A percentile compares a stretch with the other conserved stretches of the same genome.
phyloP scores from a whole-genome alignment of 2,797 vertebrate species.

The Balearica regulorum region DNA sequence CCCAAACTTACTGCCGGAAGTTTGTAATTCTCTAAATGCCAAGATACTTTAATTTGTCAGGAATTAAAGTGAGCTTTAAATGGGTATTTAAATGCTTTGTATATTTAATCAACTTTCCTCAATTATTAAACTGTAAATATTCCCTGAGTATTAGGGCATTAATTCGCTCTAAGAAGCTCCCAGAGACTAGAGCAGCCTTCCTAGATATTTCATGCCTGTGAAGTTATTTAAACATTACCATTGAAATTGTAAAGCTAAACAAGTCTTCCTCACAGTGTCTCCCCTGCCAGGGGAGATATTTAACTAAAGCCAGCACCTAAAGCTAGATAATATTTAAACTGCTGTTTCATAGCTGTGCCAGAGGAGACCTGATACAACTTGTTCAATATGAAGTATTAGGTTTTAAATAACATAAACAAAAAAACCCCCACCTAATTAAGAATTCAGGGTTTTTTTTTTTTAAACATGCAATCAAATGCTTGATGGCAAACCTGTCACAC shows the following conservation, averaged over 20 bases:
- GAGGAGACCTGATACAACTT: constrained; percentile 33
- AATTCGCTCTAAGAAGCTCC: background rate
- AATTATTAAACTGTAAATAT: constrained; percentile 30
- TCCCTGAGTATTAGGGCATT: background rate
- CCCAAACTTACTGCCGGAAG: background rate
- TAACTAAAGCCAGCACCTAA: background rate
- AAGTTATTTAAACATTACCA: background rate
- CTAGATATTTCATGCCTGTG: background rate
- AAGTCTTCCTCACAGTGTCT: background rate
- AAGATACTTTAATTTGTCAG: background rate
- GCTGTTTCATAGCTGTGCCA: constrained; percentile 14
- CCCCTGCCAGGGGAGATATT: background rate
- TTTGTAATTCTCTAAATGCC: background rate
- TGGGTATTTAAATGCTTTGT: background rate
- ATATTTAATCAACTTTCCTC: constrained; percentile 29
- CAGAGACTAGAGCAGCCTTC: background rate
- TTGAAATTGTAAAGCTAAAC: background rate
- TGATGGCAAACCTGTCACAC: background rate
- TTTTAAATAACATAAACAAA: background rate
- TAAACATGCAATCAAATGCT: background rate
- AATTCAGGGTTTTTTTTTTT: background rate
- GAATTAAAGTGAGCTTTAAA: constrained; percentile 16
- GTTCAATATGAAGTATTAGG: background rate
- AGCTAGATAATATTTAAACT: constrained; percentile 23
- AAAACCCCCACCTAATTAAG: background rate